Evolutionary conservation across 2,797 vertebrate genomes (phyloP).

Genomic region (Ctenosaura bakeri): DNA sequence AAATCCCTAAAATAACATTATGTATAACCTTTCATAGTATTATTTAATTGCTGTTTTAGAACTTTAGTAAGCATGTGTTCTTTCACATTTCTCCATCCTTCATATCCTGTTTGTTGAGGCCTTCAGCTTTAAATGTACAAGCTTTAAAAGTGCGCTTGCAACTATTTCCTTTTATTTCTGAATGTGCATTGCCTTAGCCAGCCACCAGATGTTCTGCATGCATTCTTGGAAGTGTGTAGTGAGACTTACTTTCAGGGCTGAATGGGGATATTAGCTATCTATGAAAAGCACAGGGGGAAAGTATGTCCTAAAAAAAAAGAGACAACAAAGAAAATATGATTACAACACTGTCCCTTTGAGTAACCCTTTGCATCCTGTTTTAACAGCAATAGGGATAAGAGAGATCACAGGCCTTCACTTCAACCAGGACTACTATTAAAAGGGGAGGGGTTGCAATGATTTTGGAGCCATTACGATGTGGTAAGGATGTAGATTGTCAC

Average conservation of each 20-base stretch:
- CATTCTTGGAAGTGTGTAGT: slow-evolving; percentile 77
- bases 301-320: slow-evolving; percentile 42
- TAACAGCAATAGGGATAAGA: slow-evolving; percentile 46
- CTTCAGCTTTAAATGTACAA: slow-evolving; percentile 84
- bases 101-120: slow-evolving; percentile 78
- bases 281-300: slow-evolving; percentile 69
- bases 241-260: slow-evolving; percentile 73
- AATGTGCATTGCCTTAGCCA: slow-evolving; percentile 89
- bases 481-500: too few species aligned
- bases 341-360: slow-evolving; percentile 22
- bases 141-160: slow-evolving; percentile 83
- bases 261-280: slow-evolving; percentile 67
- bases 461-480: slow-evolving; percentile 36
- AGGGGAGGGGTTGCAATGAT: not conserved
- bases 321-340: not conserved
- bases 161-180: slow-evolving; percentile 81
- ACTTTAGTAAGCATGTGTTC: slow-evolving; percentile 82
- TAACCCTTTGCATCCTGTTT: slow-evolving; percentile 36
- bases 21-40: slow-evolving; percentile 82
- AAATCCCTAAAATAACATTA: slow-evolving; percentile 84
- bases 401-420: slow-evolving; percentile 39
- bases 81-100: slow-evolving; percentile 59
- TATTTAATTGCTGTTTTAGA: slow-evolving; percentile 78
- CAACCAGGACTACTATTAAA: slow-evolving; percentile 18
- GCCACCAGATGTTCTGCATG: slow-evolving; percentile 84